phyloP scores from a whole-genome alignment of 1,140 invertebrate genomes.

The Lasioglossum albipes region DNA sequence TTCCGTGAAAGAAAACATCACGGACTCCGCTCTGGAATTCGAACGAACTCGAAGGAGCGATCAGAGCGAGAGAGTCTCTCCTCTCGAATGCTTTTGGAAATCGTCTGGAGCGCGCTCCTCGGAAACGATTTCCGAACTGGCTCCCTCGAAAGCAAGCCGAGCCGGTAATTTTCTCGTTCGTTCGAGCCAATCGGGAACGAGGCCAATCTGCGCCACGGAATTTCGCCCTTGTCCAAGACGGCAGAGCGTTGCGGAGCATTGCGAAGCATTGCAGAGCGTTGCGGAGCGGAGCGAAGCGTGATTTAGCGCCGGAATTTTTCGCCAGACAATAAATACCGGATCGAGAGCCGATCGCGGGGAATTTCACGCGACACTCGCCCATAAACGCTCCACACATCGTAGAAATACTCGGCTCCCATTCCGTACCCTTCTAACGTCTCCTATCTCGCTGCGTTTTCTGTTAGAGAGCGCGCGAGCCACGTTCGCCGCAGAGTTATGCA shows the following conservation, averaged over 20 bases:
- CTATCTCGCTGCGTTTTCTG: conserved; percentile 35
- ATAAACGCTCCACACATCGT: conserved; percentile 28
- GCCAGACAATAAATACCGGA: conserved; percentile 25
- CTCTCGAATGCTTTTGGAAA: conserved; percentile 2
- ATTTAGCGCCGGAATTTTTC: background rate
- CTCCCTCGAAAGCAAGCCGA: background rate
- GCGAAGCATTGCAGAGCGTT: conserved; percentile 17
- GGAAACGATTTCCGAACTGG: conserved; percentile 15
- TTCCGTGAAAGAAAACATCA: background rate
- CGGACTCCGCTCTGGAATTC: conserved; percentile 6
- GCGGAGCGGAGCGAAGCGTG: too few relatives aligned
- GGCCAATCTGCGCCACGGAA: conserved; percentile 1
- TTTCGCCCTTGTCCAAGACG: conserved; percentile 1
- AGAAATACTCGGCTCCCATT: conserved; percentile 22
- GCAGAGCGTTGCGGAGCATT: background rate
- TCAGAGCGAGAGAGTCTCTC: background rate
- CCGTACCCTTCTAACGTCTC: conserved; percentile 42
- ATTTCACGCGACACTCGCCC: conserved; percentile 31
- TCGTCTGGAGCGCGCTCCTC: background rate
- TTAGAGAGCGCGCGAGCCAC: conserved; percentile 10
- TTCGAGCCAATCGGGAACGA: conserved; percentile 4
- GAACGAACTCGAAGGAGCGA: background rate
- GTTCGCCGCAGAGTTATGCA: conserved; percentile 66
- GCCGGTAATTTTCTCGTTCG: conserved; percentile 7
- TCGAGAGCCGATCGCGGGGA: conserved; percentile 29